A percentile compares a stretch with the other conserved stretches of the same genome.
phyloP scores from a whole-genome alignment of 1,140 invertebrate species.

The Heliconius congener region DNA sequence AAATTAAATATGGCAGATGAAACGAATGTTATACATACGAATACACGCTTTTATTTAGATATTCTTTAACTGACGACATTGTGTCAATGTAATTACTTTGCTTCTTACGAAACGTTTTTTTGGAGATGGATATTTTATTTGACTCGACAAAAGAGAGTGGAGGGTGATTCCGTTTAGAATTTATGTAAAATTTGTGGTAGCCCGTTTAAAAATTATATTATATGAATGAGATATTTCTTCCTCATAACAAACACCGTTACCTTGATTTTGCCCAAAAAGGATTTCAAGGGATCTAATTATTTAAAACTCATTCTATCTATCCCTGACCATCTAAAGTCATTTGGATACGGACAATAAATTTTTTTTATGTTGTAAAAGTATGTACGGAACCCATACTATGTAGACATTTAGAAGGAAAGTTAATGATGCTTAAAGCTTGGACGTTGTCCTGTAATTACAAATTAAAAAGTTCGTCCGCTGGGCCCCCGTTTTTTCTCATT shows the following conservation, averaged over 20 bases:
- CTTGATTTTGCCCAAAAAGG: not conserved
- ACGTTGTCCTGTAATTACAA: slow-evolving; percentile 78
- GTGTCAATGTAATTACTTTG: slow-evolving; percentile 4
- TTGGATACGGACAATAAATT: slow-evolving; percentile 53
- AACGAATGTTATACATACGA: slow-evolving; percentile 20
- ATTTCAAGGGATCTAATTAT: slow-evolving; percentile 20
- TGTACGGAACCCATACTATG: slow-evolving; percentile 47
- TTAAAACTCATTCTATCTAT: slow-evolving; percentile 26
- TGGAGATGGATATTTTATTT: not conserved
- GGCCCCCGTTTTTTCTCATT: slow-evolving; percentile 77
- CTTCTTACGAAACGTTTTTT: not conserved
- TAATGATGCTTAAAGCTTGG: slow-evolving; percentile 78
- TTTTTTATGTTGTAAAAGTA: slow-evolving; percentile 48
- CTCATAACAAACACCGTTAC: not conserved
- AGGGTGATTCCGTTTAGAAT: too few species aligned
- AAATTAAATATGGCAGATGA: slow-evolving; percentile 53
- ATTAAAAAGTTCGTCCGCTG: slow-evolving; percentile 78
- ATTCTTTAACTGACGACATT: slow-evolving; percentile 7
- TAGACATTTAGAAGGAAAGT: slow-evolving; percentile 73
- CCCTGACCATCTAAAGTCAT: slow-evolving; percentile 38
- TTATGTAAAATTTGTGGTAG: too few species aligned
- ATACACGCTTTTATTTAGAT: slow-evolving; percentile 12
- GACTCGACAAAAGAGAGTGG: not conserved
- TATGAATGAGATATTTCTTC: too few species aligned
- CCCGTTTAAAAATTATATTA: too few species aligned